Conservation (phyloP, 1,140 invertebrate species). For the Fopius arisanus region DNA sequence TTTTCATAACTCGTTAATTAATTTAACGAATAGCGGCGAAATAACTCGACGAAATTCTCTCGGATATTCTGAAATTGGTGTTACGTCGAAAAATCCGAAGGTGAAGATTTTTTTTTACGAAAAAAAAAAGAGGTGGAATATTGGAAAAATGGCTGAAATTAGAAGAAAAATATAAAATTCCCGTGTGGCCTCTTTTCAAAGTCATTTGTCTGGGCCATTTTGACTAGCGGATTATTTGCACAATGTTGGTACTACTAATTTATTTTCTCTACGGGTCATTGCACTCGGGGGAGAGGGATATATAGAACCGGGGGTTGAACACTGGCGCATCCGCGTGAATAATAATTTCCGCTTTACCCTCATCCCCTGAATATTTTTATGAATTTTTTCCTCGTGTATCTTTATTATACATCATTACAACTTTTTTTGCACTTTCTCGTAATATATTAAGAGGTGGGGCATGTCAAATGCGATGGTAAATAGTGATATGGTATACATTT, state of each 20-base stretch:
- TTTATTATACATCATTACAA: slow-evolving; percentile 17
- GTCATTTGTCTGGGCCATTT: slow-evolving; percentile 16
- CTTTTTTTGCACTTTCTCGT: slow-evolving; percentile 5
- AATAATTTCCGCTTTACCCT: slow-evolving; percentile 29
- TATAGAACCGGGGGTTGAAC: background rate
- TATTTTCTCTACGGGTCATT: slow-evolving; percentile 30
- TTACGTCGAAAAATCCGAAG: too few relatives aligned
- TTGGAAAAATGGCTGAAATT: background rate
- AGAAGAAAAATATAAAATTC: slow-evolving; percentile 4
- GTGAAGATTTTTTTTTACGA: background rate
- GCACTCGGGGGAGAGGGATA: slow-evolving; percentile 18
- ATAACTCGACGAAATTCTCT: too few relatives aligned
- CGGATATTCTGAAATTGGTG: too few relatives aligned
- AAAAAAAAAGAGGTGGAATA: background rate
- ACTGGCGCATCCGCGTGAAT: slow-evolving; percentile 20
- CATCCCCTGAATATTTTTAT: slow-evolving; percentile 21
- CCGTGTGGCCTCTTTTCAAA: slow-evolving; percentile 21
- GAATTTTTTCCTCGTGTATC: slow-evolving; percentile 2
- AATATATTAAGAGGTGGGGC: background rate
- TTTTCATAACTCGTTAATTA: background rate
- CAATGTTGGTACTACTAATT: slow-evolving; percentile 26
- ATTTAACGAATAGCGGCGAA: too few relatives aligned
- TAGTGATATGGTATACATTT: slow-evolving; percentile 20
- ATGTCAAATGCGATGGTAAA: slow-evolving; percentile 16
- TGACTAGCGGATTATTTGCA: background rate